Conservation (phyloP, 2,113 vertebrate species). For the Ptyas mucosa region DNA sequence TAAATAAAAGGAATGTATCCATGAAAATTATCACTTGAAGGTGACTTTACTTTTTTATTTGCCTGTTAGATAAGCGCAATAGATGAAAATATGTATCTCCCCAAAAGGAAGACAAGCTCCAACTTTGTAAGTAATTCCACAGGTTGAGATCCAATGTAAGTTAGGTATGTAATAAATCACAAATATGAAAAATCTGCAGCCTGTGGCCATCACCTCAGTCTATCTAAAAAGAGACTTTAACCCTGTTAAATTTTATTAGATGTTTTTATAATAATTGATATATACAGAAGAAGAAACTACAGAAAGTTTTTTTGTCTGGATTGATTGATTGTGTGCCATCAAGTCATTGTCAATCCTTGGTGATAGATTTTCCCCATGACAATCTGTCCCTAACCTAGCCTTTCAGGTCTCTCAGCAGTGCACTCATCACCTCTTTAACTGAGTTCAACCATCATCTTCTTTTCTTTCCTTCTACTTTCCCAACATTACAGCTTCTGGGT, state of each 20-base stretch:
- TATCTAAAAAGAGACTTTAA: not conserved
- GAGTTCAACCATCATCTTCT: not conserved
- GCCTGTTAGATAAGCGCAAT: not conserved
- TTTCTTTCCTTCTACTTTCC: not conserved
- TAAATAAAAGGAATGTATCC: not conserved
- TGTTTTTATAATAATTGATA: not conserved
- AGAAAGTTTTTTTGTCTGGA: not conserved
- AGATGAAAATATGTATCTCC: not conserved
- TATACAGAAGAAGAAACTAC: not conserved
- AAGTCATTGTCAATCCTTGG: not conserved
- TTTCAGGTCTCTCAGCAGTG: not conserved
- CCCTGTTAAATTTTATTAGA: not conserved
- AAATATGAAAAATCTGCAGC: not conserved
- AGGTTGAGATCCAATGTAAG: not conserved
- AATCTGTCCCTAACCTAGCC: not conserved
- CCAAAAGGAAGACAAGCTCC: not conserved
- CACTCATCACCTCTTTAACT: not conserved
- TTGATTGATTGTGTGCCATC: not conserved
- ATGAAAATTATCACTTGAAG: not conserved
- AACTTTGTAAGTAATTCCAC: not conserved
- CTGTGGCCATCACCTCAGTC: not conserved
- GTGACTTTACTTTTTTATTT: not conserved
- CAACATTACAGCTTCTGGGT: not conserved
- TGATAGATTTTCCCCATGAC: not conserved
- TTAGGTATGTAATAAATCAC: not conserved